These are phyloP conservation scores for Scatophagus argus DNA, from an alignment of 2,113 vertebrate species.

Conservation along the genomic window DNA sequence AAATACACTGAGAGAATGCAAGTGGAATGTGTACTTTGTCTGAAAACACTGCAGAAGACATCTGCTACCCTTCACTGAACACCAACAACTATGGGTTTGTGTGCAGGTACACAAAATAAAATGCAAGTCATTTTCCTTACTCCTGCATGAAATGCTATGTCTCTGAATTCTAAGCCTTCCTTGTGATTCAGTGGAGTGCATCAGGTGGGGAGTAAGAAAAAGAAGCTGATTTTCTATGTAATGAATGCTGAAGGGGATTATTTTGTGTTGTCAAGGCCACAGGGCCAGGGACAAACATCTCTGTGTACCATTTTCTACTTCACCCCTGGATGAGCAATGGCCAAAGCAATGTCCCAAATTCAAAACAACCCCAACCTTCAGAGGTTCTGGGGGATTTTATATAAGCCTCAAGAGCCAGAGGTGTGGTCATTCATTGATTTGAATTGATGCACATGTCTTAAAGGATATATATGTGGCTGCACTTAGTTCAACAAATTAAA, in stretches of 20 bases:
- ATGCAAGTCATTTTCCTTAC: too few species aligned
- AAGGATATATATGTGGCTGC: not conserved
- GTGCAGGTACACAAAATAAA: not conserved
- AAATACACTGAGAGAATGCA: not conserved
- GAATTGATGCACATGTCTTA: slow-evolving; percentile 2
- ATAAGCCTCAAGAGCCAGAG: slow-evolving; percentile 8
- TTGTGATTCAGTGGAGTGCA: slow-evolving; percentile 7
- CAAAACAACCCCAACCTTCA: slow-evolving; percentile 6
- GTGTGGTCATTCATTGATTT: not conserved
- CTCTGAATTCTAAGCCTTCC: not conserved
- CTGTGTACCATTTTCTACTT: slow-evolving; percentile 24
- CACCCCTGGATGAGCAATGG: slow-evolving; percentile 26
- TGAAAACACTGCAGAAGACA: not conserved
- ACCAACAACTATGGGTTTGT: not conserved
- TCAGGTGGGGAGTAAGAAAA: not conserved
- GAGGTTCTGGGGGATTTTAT: slow-evolving; percentile 26
- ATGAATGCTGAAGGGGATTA: not conserved
- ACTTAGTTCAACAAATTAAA: not conserved
- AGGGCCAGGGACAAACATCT: slow-evolving; percentile 10
- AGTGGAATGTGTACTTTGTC: not conserved
- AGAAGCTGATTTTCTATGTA: slow-evolving; percentile 17
- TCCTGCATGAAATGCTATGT: not conserved
- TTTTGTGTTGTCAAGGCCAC: slow-evolving; percentile 16
- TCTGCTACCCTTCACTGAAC: not conserved
- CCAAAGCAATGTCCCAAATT: slow-evolving; percentile 15